Percentiles rank a stretch among this genome's conserved stretches.
Conservation (phyloP, 2,797 vertebrate species). For the Gymnoscopelus microlampas region DNA sequence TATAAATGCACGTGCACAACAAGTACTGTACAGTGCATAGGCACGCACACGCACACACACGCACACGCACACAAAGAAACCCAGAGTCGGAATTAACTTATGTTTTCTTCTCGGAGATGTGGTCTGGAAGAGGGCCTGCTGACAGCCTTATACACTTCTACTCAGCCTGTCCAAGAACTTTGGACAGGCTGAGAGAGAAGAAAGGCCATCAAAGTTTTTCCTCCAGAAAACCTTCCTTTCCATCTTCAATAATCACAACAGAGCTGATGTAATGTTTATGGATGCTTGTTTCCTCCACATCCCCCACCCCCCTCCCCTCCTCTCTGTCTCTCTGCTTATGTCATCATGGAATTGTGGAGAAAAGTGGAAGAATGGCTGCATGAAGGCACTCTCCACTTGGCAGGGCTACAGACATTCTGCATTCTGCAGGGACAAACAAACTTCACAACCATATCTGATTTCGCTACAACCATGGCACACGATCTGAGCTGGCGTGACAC, state of each 20-base stretch:
- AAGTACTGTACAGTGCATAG: not conserved
- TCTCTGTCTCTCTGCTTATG: slow-evolving; percentile 46
- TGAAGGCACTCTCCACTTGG: slow-evolving; percentile 21
- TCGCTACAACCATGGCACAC: slow-evolving; percentile 26
- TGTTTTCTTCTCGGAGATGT: not conserved
- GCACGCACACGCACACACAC: not conserved
- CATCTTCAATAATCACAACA: slow-evolving; percentile 49
- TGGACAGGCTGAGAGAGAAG: slow-evolving; percentile 17
- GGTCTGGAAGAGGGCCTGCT: slow-evolving; percentile 32
- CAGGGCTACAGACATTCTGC: not conserved
- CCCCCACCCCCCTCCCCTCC: slow-evolving; percentile 9
- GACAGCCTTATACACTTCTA: slow-evolving; percentile 48
- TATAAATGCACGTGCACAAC: not conserved
- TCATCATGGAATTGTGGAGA: slow-evolving; percentile 46
- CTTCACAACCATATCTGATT: slow-evolving; percentile 22
- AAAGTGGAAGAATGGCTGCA: slow-evolving; percentile 18
- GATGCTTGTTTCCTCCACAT: slow-evolving; percentile 40
- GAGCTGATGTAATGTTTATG: slow-evolving; percentile 55
- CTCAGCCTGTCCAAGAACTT: slow-evolving; percentile 37
- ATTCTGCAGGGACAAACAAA: slow-evolving; percentile 7
- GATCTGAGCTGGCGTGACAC: slow-evolving; percentile 36
- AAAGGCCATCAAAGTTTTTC: slow-evolving; percentile 46
- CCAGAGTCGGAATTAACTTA: slow-evolving; percentile 5
- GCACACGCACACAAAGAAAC: not conserved
- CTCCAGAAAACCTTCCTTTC: slow-evolving; percentile 37